These are phyloP conservation scores for Galbula dea DNA, from an alignment of 2,113 vertebrate species.

Conservation along the genomic window DNA sequence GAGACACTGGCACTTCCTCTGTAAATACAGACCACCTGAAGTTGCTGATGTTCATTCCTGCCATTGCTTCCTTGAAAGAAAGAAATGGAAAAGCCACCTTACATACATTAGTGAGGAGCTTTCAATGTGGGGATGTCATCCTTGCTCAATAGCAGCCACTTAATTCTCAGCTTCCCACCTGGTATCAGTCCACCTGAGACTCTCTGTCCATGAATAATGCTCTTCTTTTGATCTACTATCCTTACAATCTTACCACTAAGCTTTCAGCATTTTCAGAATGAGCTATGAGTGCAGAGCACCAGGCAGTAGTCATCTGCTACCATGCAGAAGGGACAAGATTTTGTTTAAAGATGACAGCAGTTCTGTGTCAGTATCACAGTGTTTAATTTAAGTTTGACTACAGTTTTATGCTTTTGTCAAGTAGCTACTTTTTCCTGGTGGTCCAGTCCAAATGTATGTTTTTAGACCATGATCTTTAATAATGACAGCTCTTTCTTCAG, in stretches of 20 bases:
- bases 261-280: not conserved
- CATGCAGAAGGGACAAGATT: not conserved
- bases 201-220: not conserved
- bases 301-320: not conserved
- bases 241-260: not conserved
- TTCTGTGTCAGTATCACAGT: not conserved
- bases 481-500: not conserved
- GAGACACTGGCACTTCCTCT: not conserved
- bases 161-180: not conserved
- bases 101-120: not conserved
- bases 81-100: not conserved
- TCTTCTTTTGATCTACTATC: not conserved
- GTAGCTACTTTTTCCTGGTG: not conserved
- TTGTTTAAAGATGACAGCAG: not conserved
- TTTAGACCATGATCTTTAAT: not conserved
- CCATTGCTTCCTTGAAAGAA: not conserved
- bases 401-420: not conserved
- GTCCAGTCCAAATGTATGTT: not conserved
- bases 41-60: not conserved
- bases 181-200: not conserved
- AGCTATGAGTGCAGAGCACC: not conserved
- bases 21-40: not conserved
- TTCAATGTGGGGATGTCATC: not conserved
- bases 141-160: not conserved
- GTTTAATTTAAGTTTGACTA: not conserved